Conservation (phyloP, 1,140 invertebrate species). For the Trichoplusia ni region DNA sequence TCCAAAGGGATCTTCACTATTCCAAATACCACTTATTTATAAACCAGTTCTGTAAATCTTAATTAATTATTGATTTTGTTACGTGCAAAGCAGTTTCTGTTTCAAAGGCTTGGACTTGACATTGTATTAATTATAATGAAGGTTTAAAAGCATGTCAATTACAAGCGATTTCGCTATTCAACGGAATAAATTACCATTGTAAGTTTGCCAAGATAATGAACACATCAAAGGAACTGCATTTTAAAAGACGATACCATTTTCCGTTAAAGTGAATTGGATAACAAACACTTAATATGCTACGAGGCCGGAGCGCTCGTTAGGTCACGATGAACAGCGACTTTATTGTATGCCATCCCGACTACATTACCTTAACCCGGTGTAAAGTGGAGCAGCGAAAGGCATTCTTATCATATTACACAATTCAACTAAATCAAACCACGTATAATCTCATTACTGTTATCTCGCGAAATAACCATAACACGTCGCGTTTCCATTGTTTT, state of each 20-base stretch:
- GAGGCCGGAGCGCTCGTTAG: not conserved
- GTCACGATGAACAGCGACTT: not conserved
- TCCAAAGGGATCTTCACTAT: not conserved
- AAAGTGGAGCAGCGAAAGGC: conserved; percentile 7
- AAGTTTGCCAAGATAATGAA: not conserved
- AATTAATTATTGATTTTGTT: no score
- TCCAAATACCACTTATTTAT: not conserved
- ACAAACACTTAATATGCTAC: conserved; percentile 8
- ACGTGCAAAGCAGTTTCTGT: no score
- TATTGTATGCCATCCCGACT: not conserved
- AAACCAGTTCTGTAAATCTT: no score
- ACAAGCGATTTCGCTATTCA: not conserved
- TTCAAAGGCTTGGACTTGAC: no score
- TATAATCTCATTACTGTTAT: conserved; percentile 38
- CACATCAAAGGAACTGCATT: conserved; percentile 16
- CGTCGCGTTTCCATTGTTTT: conserved; percentile 70
- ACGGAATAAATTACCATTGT: not conserved
- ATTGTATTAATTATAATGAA: no score
- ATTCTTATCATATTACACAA: conserved; percentile 21
- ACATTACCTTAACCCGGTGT: not conserved
- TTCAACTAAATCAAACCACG: conserved; percentile 23
- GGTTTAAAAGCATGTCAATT: not conserved
- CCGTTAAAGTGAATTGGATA: conserved; percentile 1
- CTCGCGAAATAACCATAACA: conserved; percentile 38
- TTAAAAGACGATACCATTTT: not conserved